phyloP scores from a whole-genome alignment of 2,113 vertebrate genomes.

The Ciconia maguari region DNA sequence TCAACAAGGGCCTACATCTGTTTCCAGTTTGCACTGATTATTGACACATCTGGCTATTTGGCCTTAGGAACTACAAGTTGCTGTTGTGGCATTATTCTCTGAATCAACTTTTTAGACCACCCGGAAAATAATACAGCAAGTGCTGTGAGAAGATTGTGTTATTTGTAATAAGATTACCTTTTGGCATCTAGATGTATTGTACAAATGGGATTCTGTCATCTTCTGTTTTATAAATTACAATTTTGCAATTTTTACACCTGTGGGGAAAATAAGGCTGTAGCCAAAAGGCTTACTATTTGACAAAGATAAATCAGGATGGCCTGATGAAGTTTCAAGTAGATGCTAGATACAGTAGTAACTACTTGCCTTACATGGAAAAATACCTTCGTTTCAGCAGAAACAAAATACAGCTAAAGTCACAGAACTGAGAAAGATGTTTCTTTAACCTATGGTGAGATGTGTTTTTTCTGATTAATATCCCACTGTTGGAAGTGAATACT shows the following conservation, averaged over 20 bases:
- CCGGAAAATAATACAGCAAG: constrained; percentile 77
- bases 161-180: constrained; percentile 78
- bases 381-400: constrained; percentile 48
- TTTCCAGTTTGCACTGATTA: constrained; percentile 83
- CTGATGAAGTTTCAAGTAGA: constrained; percentile 49
- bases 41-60: constrained; percentile 87
- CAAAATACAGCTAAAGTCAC: constrained; percentile 3
- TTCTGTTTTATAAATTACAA: constrained; percentile 70
- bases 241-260: constrained; percentile 76
- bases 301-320: constrained; percentile 64
- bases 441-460: constrained; percentile 22
- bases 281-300: constrained; percentile 64
- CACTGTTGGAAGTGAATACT: constrained; percentile 22
- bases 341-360: constrained; percentile 56
- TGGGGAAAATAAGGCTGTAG: constrained; percentile 65
- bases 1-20: constrained; percentile 81
- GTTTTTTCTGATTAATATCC: constrained; percentile 51
- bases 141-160: constrained; percentile 72
- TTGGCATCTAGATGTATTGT: constrained; percentile 67
- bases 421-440: constrained; percentile 35
- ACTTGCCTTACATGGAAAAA: constrained; percentile 29
- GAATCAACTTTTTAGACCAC: constrained; percentile 82
- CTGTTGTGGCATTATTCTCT: constrained; percentile 83
- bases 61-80: constrained; percentile 77
- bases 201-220: constrained; percentile 69